Conservation (phyloP, 2,797 vertebrate genomes). For the Gorsachius magnificus region DNA sequence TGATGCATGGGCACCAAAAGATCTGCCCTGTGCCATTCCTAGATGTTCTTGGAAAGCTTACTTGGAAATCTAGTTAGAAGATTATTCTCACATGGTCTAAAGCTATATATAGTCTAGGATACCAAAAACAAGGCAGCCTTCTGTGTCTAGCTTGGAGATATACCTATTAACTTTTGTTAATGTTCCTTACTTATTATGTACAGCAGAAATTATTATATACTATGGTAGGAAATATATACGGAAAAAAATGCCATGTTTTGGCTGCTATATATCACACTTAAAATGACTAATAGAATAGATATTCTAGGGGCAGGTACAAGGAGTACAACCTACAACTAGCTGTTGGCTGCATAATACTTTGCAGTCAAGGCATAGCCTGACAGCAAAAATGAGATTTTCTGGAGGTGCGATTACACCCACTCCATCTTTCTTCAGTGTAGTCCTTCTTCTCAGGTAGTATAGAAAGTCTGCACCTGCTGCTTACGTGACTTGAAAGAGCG, state of each 20-base stretch:
- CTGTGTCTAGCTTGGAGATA: neutral
- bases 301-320: neutral
- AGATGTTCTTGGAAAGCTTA: neutral
- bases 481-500: no score
- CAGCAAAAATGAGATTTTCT: neutral
- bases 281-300: neutral
- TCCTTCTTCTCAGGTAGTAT: neutral
- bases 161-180: neutral
- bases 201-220: neutral
- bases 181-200: neutral
- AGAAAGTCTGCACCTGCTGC: no score
- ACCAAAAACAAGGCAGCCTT: neutral
- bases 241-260: neutral
- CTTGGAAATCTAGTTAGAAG: neutral
- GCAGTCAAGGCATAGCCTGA: neutral
- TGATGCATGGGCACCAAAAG: neutral
- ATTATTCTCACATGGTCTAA: neutral
- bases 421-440: fast-evolving
- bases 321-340: neutral
- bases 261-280: fast-evolving
- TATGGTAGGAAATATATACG: neutral
- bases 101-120: neutral
- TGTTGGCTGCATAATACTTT: neutral
- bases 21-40: neutral
- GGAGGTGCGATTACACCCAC: neutral